Conservation (phyloP, 2,113 vertebrate species). For the Dromaius novaehollandiae region DNA sequence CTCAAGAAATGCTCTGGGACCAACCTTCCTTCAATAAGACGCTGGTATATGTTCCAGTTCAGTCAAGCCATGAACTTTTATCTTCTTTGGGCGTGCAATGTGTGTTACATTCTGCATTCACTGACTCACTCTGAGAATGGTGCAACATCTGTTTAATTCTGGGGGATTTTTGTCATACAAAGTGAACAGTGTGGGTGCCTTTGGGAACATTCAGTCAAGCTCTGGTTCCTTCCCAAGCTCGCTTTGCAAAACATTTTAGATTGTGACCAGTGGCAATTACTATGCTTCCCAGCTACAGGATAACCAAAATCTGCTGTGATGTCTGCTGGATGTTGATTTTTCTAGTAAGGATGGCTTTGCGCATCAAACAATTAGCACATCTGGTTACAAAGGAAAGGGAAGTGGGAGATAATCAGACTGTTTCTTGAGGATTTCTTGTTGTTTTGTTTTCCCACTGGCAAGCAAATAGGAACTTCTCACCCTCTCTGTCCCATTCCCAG, state of each 20-base stretch:
- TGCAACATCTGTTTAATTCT: background rate
- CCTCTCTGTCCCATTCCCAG: background rate
- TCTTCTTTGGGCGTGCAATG: background rate
- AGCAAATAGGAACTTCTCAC: background rate
- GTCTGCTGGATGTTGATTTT: background rate
- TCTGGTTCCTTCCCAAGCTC: background rate
- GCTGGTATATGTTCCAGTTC: background rate
- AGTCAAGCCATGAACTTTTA: background rate
- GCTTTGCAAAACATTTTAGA: background rate
- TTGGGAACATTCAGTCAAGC: background rate
- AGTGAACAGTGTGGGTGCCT: background rate
- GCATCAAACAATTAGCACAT: background rate
- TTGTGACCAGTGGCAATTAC: background rate
- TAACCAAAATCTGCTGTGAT: background rate
- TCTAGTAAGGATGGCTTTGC: background rate
- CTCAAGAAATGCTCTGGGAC: background rate
- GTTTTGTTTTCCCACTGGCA: background rate
- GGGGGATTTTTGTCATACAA: background rate
- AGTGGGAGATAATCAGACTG: background rate
- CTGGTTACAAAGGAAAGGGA: background rate
- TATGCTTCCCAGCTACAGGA: background rate
- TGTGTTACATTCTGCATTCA: background rate
- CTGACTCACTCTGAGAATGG: background rate
- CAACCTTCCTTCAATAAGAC: background rate
- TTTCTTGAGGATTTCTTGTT: background rate